Percentiles rank a stretch among this genome's conserved stretches.
Evolutionary conservation across 1,140 invertebrate genomes (phyloP).

Genomic region (Centruroides sculpturatus): DNA sequence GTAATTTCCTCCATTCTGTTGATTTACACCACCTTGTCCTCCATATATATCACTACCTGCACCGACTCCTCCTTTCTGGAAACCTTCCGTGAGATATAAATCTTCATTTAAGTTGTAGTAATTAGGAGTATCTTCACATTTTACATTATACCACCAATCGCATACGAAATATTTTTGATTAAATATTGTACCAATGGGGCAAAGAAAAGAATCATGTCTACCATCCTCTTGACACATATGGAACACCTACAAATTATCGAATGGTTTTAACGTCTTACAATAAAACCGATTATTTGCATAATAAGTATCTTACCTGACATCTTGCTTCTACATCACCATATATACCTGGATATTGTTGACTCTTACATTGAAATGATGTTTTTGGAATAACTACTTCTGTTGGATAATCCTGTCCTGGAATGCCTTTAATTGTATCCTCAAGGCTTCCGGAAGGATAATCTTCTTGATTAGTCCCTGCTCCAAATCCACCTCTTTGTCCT

Average conservation of each 20-base stretch:
- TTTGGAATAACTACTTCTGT: neutral
- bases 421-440: neutral
- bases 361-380: neutral
- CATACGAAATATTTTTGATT: conserved; percentile 30
- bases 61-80: neutral
- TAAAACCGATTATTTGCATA: too few relatives aligned
- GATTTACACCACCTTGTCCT: neutral
- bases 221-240: conserved; percentile 39
- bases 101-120: conserved; percentile 38
- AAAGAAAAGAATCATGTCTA: conserved; percentile 31
- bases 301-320: neutral
- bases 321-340: neutral
- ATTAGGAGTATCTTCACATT: conserved; percentile 44
- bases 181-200: conserved; percentile 30
- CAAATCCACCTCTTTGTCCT: too few relatives aligned
- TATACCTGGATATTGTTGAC: neutral
- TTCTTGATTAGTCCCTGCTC: too few relatives aligned
- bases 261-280: too few relatives aligned
- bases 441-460: too few relatives aligned
- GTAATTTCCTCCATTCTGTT: neutral
- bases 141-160: conserved; percentile 80
- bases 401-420: neutral
- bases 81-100: conserved; percentile 9
- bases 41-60: neutral
- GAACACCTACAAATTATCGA: conserved; percentile 31